Conservation (phyloP, 1,140 invertebrate species). For the Onthophagus taurus region DNA sequence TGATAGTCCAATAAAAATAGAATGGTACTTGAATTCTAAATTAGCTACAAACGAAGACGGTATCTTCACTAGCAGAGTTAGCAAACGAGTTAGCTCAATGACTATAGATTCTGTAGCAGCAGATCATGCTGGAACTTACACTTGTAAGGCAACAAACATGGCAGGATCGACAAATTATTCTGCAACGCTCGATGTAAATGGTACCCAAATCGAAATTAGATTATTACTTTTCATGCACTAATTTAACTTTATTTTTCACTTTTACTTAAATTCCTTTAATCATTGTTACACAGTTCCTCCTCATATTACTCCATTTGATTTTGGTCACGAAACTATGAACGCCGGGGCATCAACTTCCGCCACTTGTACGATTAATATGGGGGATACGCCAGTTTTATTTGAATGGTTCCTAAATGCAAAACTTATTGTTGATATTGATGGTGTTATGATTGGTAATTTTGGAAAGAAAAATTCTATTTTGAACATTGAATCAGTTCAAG, state of each 20-base stretch:
- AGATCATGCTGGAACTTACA: constrained; percentile 63
- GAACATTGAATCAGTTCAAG: constrained; percentile 65
- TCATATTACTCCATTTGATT: constrained; percentile 43
- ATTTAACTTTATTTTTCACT: constrained; percentile 1
- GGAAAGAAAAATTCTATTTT: constrained; percentile 68
- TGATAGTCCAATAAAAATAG: constrained; percentile 53
- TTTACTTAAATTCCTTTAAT: constrained; percentile 3
- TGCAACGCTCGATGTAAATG: constrained; percentile 48
- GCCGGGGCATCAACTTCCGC: constrained; percentile 47
- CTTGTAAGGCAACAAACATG: constrained; percentile 57
- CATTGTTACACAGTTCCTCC: constrained; percentile 38
- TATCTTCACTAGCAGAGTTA: constrained; percentile 49
- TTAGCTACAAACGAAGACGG: constrained; percentile 43
- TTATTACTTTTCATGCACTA: no score
- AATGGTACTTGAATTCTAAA: constrained; percentile 43
- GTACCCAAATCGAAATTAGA: constrained; percentile 33
- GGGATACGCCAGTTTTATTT: constrained; percentile 46
- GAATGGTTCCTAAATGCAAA: constrained; percentile 36
- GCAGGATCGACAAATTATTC: constrained; percentile 44
- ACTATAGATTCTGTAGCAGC: constrained; percentile 58
- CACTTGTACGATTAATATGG: constrained; percentile 45
- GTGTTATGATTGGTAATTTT: constrained; percentile 53
- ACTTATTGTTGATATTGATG: constrained; percentile 19
- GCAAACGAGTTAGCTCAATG: constrained; percentile 62
- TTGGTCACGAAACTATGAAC: constrained; percentile 42